Conservation (phyloP, 1,140 invertebrate species). For the Onthophagus taurus region DNA sequence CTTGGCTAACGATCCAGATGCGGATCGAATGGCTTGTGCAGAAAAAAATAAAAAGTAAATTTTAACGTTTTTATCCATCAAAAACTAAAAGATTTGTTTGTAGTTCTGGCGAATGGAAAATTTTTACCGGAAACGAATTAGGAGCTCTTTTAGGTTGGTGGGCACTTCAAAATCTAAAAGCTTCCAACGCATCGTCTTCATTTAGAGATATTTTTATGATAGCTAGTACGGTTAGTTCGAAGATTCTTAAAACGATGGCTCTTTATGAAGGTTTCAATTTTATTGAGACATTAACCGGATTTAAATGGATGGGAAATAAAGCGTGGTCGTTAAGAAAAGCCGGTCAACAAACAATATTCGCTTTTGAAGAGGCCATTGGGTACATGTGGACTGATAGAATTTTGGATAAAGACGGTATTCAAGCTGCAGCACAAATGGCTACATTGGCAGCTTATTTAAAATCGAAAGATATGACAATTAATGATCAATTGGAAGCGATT, state of each 20-base stretch:
- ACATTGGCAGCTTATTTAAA: constrained; percentile 56
- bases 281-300: constrained; percentile 95
- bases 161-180: constrained; percentile 56
- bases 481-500: constrained; percentile 69
- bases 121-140: constrained; percentile 94
- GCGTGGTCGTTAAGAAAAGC: constrained; percentile 38
- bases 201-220: constrained; percentile 65
- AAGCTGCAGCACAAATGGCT: constrained; percentile 61
- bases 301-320: constrained; percentile 99
- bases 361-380: constrained; percentile 54
- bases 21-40: constrained; percentile 90
- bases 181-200: constrained; percentile 39
- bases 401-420: constrained; percentile 93
- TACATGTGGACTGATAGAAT: constrained; percentile 77
- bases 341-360: constrained; percentile 68
- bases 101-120: constrained; percentile 68
- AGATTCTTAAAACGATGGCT: constrained; percentile 82
- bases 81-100: constrained; percentile 19
- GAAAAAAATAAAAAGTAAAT: constrained; percentile 51
- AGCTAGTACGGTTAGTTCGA: constrained; percentile 94
- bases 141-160: constrained; percentile 95
- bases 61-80: background rate
- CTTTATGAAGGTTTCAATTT: constrained; percentile 75
- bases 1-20: constrained; percentile 97
- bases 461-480: constrained; percentile 53